Evolutionary conservation across 2,113 vertebrate genomes (phyloP).

Genomic region (Lepisosteus oculatus): DNA sequence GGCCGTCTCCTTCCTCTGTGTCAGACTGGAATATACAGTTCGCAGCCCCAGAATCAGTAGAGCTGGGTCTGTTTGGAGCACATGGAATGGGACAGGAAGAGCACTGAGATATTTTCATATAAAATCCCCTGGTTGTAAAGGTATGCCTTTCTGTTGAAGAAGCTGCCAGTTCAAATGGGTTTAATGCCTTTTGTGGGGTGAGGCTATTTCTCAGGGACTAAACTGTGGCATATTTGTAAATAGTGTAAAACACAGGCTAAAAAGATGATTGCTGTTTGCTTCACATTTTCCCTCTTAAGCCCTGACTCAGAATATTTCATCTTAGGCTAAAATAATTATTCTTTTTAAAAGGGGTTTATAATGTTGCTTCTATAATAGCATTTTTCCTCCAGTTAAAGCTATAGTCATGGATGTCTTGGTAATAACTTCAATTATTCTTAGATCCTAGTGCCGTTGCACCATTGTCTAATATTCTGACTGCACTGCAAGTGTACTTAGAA

Average conservation of each 20-base stretch:
- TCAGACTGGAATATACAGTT: too few relatives aligned
- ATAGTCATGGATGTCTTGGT: conserved; percentile 16
- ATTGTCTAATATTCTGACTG: conserved; percentile 22
- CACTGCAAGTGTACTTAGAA: conserved; percentile 14
- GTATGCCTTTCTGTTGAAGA: conserved; percentile 22
- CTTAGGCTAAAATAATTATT: conserved; percentile 8
- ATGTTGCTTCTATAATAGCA: conserved; percentile 16
- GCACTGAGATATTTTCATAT: too few relatives aligned
- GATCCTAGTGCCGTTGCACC: conserved; percentile 2
- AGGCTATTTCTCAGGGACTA: conserved; percentile 29
- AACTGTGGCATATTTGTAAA: conserved; percentile 33
- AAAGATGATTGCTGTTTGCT: conserved; percentile 9
- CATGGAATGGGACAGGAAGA: too few relatives aligned
- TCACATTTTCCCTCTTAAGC: conserved; percentile 19
- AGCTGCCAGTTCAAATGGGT: conserved; percentile 55
- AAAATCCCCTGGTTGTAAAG: too few relatives aligned
- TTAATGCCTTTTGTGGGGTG: conserved; percentile 50
- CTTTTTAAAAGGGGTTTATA: conserved; percentile 13
- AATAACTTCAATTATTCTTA: conserved; percentile 22
- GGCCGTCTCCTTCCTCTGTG: too few relatives aligned
- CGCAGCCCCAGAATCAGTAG: too few relatives aligned
- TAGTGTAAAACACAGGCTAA: conserved; percentile 19
- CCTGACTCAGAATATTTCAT: conserved; percentile 21
- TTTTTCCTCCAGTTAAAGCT: conserved; percentile 1
- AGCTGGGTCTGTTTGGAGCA: too few relatives aligned